Evolutionary conservation across 2,113 vertebrate genomes (phyloP).

Genomic region (Psammodynastes pulverulentus): DNA sequence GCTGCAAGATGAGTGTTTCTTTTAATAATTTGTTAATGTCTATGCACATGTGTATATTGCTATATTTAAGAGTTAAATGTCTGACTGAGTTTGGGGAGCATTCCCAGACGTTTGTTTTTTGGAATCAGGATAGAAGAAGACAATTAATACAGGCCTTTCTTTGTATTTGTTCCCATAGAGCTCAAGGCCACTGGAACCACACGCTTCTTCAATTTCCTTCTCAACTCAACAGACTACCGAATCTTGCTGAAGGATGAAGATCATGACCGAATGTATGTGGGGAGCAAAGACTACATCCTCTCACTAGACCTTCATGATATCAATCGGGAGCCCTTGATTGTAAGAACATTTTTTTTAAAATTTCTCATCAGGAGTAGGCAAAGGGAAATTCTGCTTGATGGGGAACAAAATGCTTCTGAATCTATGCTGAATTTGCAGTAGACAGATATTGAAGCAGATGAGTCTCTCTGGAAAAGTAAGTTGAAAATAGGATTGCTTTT

Average conservation of each 20-base stretch:
- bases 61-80: background rate
- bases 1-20: background rate
- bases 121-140: background rate
- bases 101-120: background rate
- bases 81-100: background rate
- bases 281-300: slow-evolving; percentile 96
- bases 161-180: slow-evolving; percentile 68
- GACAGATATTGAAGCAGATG: background rate
- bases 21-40: background rate
- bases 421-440: background rate
- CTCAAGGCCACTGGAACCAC: slow-evolving; percentile 90
- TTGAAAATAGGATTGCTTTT: background rate
- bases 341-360: slow-evolving; percentile 65
- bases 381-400: background rate
- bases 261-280: slow-evolving; percentile 98
- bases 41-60: background rate
- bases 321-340: slow-evolving; percentile 97
- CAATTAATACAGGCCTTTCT: background rate
- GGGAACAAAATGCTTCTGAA: background rate
- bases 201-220: slow-evolving; percentile 95
- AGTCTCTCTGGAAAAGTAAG: background rate
- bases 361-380: background rate
- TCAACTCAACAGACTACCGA: slow-evolving; percentile 95
- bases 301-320: slow-evolving; percentile 97
- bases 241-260: slow-evolving; percentile 97